A percentile compares a stretch with the other conserved stretches of the same genome.
Conservation (phyloP, 2,113 vertebrate genomes). For the Anser cygnoides region DNA sequence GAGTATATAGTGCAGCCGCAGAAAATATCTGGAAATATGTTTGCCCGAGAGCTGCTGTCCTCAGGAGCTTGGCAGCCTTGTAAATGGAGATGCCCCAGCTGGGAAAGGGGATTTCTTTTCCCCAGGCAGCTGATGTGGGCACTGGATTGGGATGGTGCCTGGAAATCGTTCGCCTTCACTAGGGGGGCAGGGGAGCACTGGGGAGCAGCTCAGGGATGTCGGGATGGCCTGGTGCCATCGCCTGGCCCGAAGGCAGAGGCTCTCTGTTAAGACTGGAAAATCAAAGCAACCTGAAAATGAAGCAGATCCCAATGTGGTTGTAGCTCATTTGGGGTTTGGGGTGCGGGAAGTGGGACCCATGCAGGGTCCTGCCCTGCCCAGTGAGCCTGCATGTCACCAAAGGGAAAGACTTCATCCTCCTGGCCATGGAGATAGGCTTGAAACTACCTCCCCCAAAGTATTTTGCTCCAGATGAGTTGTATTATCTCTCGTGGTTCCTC, state of each 20-base stretch:
- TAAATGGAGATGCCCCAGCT: conserved; percentile 25
- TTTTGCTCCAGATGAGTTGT: background rate
- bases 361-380: background rate
- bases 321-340: background rate
- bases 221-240: background rate
- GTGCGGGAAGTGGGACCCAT: background rate
- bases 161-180: background rate
- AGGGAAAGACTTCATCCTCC: background rate
- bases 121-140: background rate
- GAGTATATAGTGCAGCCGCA: background rate
- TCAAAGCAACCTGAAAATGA: background rate
- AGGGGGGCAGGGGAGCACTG: background rate
- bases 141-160: background rate
- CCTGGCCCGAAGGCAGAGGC: background rate
- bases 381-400: background rate
- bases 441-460: background rate
- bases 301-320: background rate
- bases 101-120: conserved; percentile 29
- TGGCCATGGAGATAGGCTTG: background rate
- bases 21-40: conserved; percentile 59
- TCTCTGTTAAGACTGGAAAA: background rate
- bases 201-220: background rate
- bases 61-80: conserved; percentile 31
- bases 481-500: background rate
- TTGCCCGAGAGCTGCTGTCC: background rate